Base-by-base conservation (phyloP, 2,113 vertebrate genomes). In the Pollachius pollachius region DNA sequence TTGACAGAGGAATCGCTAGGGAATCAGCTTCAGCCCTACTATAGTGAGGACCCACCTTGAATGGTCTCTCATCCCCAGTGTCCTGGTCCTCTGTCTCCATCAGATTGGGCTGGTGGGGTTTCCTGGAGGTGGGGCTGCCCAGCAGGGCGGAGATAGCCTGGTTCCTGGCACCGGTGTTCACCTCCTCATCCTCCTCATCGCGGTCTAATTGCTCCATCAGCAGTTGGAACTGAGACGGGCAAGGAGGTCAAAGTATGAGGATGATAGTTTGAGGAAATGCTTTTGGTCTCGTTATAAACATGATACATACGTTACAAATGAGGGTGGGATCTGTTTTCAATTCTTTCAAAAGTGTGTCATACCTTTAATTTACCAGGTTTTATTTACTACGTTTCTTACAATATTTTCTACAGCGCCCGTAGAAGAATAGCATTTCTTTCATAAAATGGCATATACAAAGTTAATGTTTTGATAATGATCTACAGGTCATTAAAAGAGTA, bases 121-220 rank as follows among this genome's bases (percentile, higher is more conserved):
- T 96, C 89, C 95, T 95, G 68, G 96, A 93, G 92, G 94, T 95
- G 91, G 95, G 93, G 86, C 85, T 96, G 74, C 96, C 97, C 81
- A 99, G 93, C 41, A 99, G 94, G 13, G 95, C 95, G 75, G 93
- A 98, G 95, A 99, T 99, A 90, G 96, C 97, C 96, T 98, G 98
- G 90, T 97, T 99, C 87, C 97, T 97, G 72, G 94, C 92, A 86
- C 94, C 98, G 72, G 95, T 95, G 71, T 95, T 96, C 76, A 96
- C 96, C 84, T 98, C 97, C 86, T 99, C 97, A 30, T 99, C 96
- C 75, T 98, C 96, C 87, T 98, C 96, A 74, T 98, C 96, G 59
- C 96, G 96, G 83, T 98, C 96, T 87, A 98, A 91, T 88, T 97
- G 96, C 87, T 97, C 95, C 97, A 98, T 98, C 81, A 98, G 92